These are phyloP conservation scores for Rhagoletis zephyria DNA, from an alignment of 1,140 invertebrate genomes.

Conservation along the genomic window DNA sequence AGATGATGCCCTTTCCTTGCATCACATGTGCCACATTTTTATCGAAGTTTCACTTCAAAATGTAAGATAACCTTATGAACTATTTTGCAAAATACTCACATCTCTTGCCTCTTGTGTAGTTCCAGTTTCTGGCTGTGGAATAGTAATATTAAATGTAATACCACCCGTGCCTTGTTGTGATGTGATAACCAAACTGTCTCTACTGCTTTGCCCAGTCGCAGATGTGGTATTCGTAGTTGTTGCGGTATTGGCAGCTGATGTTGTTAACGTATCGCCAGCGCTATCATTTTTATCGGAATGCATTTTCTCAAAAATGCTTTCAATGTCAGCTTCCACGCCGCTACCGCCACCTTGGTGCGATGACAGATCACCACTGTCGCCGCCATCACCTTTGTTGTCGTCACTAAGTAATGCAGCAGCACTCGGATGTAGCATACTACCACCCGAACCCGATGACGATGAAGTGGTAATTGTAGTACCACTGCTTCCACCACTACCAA, in stretches of 20 bases:
- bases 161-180: conserved; percentile 70
- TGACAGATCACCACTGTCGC: conserved; percentile 4
- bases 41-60: too few relatives aligned
- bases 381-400: conserved; percentile 54
- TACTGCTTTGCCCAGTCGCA: conserved; percentile 57
- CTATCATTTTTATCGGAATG: conserved; percentile 71
- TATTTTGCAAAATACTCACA: neutral
- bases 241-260: neutral
- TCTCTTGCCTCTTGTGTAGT: conserved; percentile 5
- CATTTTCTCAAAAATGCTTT: conserved; percentile 72
- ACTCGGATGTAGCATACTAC: conserved; percentile 44
- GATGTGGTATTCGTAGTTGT: conserved; percentile 55
- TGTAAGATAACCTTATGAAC: too few relatives aligned
- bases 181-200: conserved; percentile 69
- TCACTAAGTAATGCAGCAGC: conserved; percentile 68
- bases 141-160: conserved; percentile 73
- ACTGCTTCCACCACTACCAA: conserved; percentile 58
- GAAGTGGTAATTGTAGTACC: conserved; percentile 60
- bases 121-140: conserved; percentile 67
- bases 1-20: too few relatives aligned
- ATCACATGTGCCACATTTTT: too few relatives aligned
- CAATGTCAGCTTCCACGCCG: conserved; percentile 69
- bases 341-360: conserved; percentile 4
- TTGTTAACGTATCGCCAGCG: conserved; percentile 56
- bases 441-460: conserved; percentile 44